Evolutionary conservation across 2,113 vertebrate genomes (phyloP).

Genomic region (Campylomormyrus tamandua): DNA sequence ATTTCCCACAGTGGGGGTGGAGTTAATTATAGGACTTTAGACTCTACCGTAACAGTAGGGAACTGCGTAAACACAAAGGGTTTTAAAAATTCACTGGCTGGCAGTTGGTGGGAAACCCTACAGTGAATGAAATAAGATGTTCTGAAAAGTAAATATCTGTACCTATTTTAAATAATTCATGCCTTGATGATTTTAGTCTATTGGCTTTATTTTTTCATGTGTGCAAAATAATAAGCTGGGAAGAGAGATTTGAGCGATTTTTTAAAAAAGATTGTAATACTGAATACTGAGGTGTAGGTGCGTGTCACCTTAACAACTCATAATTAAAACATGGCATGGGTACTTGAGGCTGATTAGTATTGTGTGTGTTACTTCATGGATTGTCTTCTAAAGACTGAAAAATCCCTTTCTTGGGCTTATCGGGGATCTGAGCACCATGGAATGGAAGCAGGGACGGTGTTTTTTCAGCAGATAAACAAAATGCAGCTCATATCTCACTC

Average conservation of each 20-base stretch:
- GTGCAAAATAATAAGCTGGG: not conserved
- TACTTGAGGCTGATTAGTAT: not conserved
- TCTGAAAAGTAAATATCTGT: not conserved
- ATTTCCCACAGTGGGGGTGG: not conserved
- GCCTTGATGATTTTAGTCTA: not conserved
- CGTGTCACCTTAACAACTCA: not conserved
- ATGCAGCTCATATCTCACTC: not conserved
- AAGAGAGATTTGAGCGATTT: not conserved
- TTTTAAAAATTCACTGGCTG: constrained; percentile 4
- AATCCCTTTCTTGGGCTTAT: not conserved
- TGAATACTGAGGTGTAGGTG: not conserved
- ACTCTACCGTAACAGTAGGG: not conserved
- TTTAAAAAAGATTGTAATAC: not conserved
- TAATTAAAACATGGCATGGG: not conserved
- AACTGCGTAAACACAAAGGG: not conserved
- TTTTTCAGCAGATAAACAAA: not conserved
- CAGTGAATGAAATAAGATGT: not conserved
- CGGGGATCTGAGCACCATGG: not conserved
- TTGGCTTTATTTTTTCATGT: not conserved
- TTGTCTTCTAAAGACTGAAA: not conserved
- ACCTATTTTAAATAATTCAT: not conserved
- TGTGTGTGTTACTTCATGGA: not conserved
- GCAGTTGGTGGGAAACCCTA: not conserved
- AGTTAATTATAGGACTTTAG: constrained; percentile 1
- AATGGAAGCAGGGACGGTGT: not conserved